Percentiles rank a stretch among this genome's conserved stretches.
Conservation (phyloP, 2,113 vertebrate species). For the Anguilla rostrata region DNA sequence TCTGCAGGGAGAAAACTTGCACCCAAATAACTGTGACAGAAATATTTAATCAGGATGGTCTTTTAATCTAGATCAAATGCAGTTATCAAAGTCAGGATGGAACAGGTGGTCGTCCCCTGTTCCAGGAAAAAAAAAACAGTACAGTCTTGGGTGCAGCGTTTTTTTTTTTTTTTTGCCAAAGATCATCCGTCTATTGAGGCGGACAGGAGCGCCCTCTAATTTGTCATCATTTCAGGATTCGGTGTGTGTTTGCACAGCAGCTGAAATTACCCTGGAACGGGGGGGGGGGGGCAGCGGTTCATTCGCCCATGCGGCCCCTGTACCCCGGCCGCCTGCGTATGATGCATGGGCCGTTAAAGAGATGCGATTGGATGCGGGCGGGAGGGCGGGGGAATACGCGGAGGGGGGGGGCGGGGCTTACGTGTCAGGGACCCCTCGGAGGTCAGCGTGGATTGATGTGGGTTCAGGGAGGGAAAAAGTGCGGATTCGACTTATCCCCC, state of each 20-base stretch:
- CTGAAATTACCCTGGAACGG: neutral
- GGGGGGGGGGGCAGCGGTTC: neutral
- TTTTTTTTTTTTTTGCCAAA: slow-evolving; percentile 32
- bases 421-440: slow-evolving; percentile 9
- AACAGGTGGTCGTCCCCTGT: slow-evolving; percentile 43
- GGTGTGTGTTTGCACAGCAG: neutral
- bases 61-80: slow-evolving; percentile 43
- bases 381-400: neutral
- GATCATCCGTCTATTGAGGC: slow-evolving; percentile 48
- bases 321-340: neutral
- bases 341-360: neutral
- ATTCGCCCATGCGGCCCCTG: neutral
- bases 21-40: slow-evolving; percentile 32
- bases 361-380: neutral
- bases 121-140: slow-evolving; percentile 44
- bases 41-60: slow-evolving; percentile 36
- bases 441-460: slow-evolving; percentile 46
- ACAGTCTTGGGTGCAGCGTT: slow-evolving; percentile 29
- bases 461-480: slow-evolving; percentile 48
- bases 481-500: slow-evolving; percentile 31
- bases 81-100: slow-evolving; percentile 33
- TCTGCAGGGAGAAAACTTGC: slow-evolving; percentile 39
- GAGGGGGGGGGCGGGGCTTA: neutral
- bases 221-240: slow-evolving; percentile 18
- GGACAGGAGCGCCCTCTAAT: slow-evolving; percentile 29